Conservation (phyloP, 2,888 invertebrate species). For the Sycophila texana region DNA sequence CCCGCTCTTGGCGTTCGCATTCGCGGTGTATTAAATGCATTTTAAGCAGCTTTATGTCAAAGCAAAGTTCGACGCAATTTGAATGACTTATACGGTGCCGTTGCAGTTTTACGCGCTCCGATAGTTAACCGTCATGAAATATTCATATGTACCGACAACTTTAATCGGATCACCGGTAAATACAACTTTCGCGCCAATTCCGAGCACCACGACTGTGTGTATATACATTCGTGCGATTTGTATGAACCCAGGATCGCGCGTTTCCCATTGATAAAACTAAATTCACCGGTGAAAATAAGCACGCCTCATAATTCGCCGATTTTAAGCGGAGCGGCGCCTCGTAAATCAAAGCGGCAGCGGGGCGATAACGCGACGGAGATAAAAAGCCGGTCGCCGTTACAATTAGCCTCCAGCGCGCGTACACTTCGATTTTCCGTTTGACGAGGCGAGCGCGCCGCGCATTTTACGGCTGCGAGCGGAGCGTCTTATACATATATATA, state of each 20-base stretch:
- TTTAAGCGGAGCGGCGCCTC: not conserved
- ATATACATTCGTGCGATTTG: not conserved
- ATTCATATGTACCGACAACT: not conserved
- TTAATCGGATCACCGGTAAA: too few relatives aligned
- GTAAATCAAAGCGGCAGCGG: not conserved
- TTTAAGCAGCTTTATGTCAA: too few relatives aligned
- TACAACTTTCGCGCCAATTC: not conserved
- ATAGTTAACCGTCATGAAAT: conserved; percentile 8
- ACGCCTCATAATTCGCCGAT: not conserved
- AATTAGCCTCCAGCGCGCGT: conserved; percentile 22
- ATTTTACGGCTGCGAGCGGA: not conserved
- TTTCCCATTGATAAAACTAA: too few relatives aligned
- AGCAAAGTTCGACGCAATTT: too few relatives aligned
- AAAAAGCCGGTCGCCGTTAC: not conserved
- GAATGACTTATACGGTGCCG: too few relatives aligned
- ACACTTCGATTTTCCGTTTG: not conserved
- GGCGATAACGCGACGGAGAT: too few relatives aligned
- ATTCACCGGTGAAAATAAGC: not conserved
- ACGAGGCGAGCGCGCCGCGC: not conserved
- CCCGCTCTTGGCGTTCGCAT: too few relatives aligned
- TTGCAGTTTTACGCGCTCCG: conserved; percentile 8
- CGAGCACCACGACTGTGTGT: too few relatives aligned
- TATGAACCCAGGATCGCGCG: not conserved
- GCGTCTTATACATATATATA: not conserved
- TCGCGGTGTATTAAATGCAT: too few relatives aligned